These are phyloP conservation scores for Alligator mississippiensis DNA, from an alignment of 2,113 vertebrate genomes.

Conservation along the genomic window DNA sequence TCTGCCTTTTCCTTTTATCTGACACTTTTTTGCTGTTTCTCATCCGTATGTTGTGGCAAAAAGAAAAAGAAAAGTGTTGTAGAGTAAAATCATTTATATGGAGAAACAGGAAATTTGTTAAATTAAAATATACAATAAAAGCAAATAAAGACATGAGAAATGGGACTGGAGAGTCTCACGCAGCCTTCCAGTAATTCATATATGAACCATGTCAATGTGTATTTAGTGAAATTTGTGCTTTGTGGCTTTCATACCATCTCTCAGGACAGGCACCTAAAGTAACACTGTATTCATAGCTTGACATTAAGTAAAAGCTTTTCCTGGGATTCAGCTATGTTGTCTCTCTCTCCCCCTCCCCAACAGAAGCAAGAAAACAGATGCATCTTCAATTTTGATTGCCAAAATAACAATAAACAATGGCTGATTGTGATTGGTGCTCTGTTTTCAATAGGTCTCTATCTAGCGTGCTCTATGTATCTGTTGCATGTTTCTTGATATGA, in stretches of 20 bases:
- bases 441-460: too few relatives aligned
- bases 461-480: too few relatives aligned
- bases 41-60: neutral
- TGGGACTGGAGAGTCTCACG: neutral
- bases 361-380: neutral
- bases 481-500: too few relatives aligned
- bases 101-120: slow-evolving; percentile 19
- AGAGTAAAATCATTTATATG: neutral
- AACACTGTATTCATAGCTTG: neutral
- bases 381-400: neutral
- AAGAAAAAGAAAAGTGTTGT: neutral
- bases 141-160: too few relatives aligned
- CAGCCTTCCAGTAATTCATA: neutral
- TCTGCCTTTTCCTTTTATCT: slow-evolving; percentile 27
- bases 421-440: too few relatives aligned
- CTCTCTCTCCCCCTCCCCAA: neutral
- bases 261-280: neutral
- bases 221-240: neutral
- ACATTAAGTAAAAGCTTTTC: neutral
- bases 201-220: neutral
- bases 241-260: neutral
- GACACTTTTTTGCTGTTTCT: slow-evolving; percentile 15
- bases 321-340: neutral
- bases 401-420: neutral
- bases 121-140: neutral